A percentile compares a stretch with the other conserved stretches of the same genome.
phyloP scores from a whole-genome alignment of 2,888 invertebrate species.

The Drosophila mercatorum region DNA sequence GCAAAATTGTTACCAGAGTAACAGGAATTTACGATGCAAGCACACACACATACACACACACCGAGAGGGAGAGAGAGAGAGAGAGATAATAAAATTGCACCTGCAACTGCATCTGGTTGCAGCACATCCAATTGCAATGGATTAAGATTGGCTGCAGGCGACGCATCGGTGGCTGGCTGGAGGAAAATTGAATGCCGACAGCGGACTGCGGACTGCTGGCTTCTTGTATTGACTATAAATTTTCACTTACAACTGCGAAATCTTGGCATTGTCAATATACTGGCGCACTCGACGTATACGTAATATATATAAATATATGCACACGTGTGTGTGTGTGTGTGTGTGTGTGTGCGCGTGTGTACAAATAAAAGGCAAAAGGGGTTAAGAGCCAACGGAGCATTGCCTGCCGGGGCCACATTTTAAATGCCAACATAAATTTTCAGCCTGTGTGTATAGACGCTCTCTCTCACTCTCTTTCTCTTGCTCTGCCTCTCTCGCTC shows the following conservation, averaged over 20 bases:
- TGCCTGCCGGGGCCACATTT: slow-evolving; percentile 55
- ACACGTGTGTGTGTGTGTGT: background rate
- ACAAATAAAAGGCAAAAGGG: slow-evolving; percentile 51
- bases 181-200: slow-evolving; percentile 1
- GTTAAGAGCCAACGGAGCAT: slow-evolving; percentile 42
- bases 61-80: background rate
- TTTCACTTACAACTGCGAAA: slow-evolving; percentile 64
- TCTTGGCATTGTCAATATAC: slow-evolving; percentile 58
- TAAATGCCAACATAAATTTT: slow-evolving; percentile 70
- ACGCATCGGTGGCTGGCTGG: too few relatives aligned
- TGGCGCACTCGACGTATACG: slow-evolving; percentile 41
- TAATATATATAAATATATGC: slow-evolving; percentile 29
- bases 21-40: slow-evolving; percentile 77
- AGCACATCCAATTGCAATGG: slow-evolving; percentile 11
- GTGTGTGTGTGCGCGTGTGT: slow-evolving; percentile 9
- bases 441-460: slow-evolving; percentile 11
- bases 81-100: slow-evolving; percentile 65
- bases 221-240: slow-evolving; percentile 70
- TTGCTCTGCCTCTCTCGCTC: background rate
- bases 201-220: slow-evolving; percentile 18
- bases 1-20: slow-evolving; percentile 45
- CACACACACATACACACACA: slow-evolving; percentile 43
- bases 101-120: slow-evolving; percentile 41
- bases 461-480: background rate
- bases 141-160: background rate